Evolutionary conservation across 2,113 vertebrate species (phyloP).

Genomic region (Raja brachyura): DNA sequence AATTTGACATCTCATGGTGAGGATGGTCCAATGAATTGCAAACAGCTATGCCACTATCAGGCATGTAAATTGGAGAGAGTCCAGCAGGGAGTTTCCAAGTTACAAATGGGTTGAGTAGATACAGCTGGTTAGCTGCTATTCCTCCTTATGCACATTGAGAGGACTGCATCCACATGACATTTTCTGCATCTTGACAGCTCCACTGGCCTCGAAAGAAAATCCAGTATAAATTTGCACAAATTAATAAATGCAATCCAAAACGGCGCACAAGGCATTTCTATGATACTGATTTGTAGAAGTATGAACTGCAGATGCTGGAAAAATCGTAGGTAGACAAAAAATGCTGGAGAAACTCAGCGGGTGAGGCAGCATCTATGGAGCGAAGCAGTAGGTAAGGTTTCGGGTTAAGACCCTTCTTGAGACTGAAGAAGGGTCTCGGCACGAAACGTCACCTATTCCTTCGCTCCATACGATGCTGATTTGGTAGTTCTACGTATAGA

Average conservation of each 20-base stretch:
- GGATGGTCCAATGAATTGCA: neutral
- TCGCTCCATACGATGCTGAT: no score
- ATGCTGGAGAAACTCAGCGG: no score
- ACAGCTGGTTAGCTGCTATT: neutral
- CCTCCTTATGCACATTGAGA: neutral
- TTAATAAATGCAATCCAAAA: neutral
- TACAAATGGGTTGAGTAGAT: neutral
- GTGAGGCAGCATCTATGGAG: no score
- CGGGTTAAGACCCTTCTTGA: no score
- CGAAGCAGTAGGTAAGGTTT: no score
- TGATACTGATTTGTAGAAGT: neutral
- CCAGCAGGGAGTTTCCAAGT: neutral
- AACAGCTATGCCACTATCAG: neutral
- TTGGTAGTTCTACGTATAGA: neutral
- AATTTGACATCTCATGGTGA: neutral
- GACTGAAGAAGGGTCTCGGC: no score
- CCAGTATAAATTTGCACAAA: neutral
- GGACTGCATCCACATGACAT: neutral
- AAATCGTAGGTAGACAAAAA: no score
- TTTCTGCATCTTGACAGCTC: neutral
- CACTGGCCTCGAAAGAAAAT: neutral
- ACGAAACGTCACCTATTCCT: no score
- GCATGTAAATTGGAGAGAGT: neutral
- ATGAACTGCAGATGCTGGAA: no score
- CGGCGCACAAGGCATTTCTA: neutral